Evolutionary conservation across 2,888 invertebrate genomes (phyloP), one percentile per base, ranked within the genome.

Genomic region (Mythimna albipuncta): DNA sequence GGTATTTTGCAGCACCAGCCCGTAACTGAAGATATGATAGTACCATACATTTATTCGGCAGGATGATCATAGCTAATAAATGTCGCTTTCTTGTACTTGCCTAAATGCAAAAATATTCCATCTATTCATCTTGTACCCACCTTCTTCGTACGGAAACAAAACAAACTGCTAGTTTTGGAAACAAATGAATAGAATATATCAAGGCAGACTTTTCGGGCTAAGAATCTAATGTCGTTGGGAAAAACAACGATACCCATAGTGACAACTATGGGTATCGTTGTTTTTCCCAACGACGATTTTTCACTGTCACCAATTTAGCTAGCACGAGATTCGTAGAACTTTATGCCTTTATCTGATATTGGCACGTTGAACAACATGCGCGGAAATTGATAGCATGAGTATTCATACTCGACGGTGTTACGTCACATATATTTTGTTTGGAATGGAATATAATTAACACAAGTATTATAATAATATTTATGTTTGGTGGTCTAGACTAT

Each of bases 341-440:
- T 52, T n/a, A n/a, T 64, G 47, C 21, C 21, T 19, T 44, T 55
- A 55, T 76, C 21, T 71, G 44, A 21, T 69, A 77, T 59, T 70
- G 77, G 54, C 77, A 77, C 21, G 35, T 47, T 64, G 4, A 61
- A 35, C 6, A 38, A 62, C 2, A 62, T 2, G 13, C 35, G 11
- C 16, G 19, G n/a, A 57, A 57, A 62, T 77, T 64, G 11, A 61
- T 70, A 41, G 10, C 19, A n/a, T 57, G 5, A 72, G 10, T 13
- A 61, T 55, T 50, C 11, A 11, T 47, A 44, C 44, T 58, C 9
- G 44, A 19, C 38, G 7, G 38, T 38, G 38, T 38, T 32, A 32
- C 76, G 21, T 38, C 58, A 52, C 1, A 47, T 13, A 59, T 4
- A 21, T 19, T n/a, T n/a, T 21, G 13, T 76, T 16, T 63, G 10